Evolutionary conservation across 2,797 vertebrate genomes (phyloP), one percentile per base, ranked within the genome.

Genomic region (Peromyscus melanophrys): DNA sequence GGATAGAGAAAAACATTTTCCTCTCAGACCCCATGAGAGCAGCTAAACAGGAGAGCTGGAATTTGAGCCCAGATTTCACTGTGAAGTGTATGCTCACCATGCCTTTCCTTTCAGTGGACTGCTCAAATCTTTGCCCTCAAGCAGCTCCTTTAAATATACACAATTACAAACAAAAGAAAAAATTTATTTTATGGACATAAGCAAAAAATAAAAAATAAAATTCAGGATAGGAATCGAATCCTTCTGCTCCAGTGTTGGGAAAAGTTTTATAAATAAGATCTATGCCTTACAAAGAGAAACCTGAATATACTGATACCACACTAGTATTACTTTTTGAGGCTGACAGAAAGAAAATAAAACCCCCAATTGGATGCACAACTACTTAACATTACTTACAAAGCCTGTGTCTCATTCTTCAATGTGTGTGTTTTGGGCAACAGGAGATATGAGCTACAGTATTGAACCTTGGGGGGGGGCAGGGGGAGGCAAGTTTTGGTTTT

Each of bases 261-360:
- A 31, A 88, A 46, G n/a, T 89, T 73, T 91, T 25, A 83, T 25
- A 61, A 83, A 57, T 37, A 61, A 95, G 67, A 46, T 21, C 78
- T 8, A 10, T 31, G 17, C 27, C 59, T 27, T 34, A 34, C 49
- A 65, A 81, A 71, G 57, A 14, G 55, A 87, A 87, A 49, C 8
- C 46, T 84, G 46, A 2, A 25, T 0, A 0, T 3, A 13, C 23
- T 3, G 0, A 16, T 61, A 9, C 1, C 14, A 46, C n/a, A 25
- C 17, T 52, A 76, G 2, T 14, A n/a, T 76, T n/a, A 4, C 29
- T 63, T 67, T 59, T 67, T 59, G 82, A 88, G 46, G 3, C 23
- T 23, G 37, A 31, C 31, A 78, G 55, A 84, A 63, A 49, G 34
- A 63, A 89, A 81, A 52, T 40, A 75, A 89, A 59, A 61, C 27